Conservation (phyloP, 2,797 vertebrate species). For the Phrynocephalus guinanensis region DNA sequence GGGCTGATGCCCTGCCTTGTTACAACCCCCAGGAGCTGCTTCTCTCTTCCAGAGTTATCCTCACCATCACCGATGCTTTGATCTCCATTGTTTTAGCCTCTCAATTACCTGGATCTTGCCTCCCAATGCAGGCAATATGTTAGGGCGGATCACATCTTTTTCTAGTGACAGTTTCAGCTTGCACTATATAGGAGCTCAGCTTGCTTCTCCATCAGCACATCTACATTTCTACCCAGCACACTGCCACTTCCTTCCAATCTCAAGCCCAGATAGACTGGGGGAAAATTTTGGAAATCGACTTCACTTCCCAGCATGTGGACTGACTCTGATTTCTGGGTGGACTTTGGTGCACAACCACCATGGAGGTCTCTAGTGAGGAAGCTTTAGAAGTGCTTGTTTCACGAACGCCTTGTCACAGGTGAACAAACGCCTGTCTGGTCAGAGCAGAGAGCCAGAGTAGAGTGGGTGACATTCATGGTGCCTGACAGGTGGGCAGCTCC, state of each 20-base stretch:
- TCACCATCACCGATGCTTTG: background rate
- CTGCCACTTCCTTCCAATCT: constrained; percentile 1
- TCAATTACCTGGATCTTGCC: background rate
- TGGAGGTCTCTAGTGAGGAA: background rate
- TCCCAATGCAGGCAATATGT: background rate
- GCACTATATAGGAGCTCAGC: background rate
- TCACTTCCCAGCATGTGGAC: background rate
- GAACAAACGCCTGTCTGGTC: background rate
- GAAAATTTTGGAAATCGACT: background rate
- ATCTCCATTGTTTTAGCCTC: background rate
- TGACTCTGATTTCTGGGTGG: background rate
- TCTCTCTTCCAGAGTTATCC: background rate
- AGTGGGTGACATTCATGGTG: background rate
- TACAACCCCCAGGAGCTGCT: background rate
- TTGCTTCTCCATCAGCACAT: background rate
- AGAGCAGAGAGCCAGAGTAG: background rate
- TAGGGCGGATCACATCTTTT: background rate
- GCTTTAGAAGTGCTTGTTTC: too few species aligned
- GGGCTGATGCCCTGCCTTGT: background rate
- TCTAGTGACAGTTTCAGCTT: background rate
- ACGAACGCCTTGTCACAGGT: background rate
- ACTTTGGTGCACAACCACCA: background rate
- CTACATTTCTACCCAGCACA: background rate
- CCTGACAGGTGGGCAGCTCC: constrained; percentile 1
- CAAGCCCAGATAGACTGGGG: background rate